Evolutionary conservation across 2,113 vertebrate species (phyloP).

Genomic region (Chaetura pelagica): DNA sequence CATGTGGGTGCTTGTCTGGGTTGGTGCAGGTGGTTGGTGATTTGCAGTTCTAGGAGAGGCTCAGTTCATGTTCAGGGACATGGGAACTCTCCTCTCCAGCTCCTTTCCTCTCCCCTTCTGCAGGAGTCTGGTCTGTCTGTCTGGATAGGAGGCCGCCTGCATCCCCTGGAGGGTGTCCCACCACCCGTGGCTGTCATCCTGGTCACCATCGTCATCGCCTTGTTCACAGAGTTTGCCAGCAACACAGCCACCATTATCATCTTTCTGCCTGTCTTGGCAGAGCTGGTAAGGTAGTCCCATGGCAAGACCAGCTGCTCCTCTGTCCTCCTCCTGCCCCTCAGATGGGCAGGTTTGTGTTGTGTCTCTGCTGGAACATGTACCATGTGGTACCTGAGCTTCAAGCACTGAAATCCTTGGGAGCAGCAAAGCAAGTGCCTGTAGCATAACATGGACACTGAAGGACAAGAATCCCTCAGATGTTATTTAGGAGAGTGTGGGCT

Average conservation of each 20-base stretch:
- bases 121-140: conserved; percentile 93
- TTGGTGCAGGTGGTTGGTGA: neutral
- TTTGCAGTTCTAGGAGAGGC: neutral
- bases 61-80: neutral
- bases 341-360: neutral
- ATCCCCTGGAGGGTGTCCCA: conserved; percentile 87
- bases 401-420: neutral
- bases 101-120: neutral
- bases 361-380: neutral
- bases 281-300: conserved; percentile 85
- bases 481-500: neutral
- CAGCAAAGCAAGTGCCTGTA: neutral
- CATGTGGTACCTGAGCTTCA: neutral
- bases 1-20: neutral
- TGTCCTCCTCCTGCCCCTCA: neutral
- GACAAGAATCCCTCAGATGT: neutral
- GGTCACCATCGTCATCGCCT: conserved; percentile 87
- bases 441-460: fast-evolving
- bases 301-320: neutral
- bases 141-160: conserved; percentile 91
- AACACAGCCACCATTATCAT: conserved; percentile 97
- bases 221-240: conserved; percentile 97
- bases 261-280: conserved; percentile 91
- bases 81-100: neutral
- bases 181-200: conserved; percentile 86